Base-by-base conservation (phyloP, 1,140 invertebrate genomes). In the Drosophila punjabiensis region DNA sequence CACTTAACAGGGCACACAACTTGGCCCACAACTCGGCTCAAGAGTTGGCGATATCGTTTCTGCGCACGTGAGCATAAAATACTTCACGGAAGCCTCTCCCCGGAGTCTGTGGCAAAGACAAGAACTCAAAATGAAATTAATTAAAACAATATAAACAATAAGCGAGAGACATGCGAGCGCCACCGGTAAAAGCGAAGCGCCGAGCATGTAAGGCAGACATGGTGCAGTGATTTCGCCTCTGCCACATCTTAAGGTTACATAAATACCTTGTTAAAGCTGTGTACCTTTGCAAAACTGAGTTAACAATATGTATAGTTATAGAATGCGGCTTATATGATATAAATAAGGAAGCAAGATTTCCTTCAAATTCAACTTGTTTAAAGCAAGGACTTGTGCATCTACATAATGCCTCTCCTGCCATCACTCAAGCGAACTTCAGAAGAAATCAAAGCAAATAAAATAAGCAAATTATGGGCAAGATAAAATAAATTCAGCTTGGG, bases 121-220 rank as follows among this genome's bases (percentile, higher is more conserved):
- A 71, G 55, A 66, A 82, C 75, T 71, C 76, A 63, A 87, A 87
- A 82, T 79, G 32, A 86, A 86, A 86, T 87, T 82, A 86, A 86
- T 86, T 86, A 86, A 82, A 82, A 87, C 82, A 82, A 82, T 76
- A 79, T 79, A 85, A 87, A 85, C 83, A 87, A 82, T 70, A 76
- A 70, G 58, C 68, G 58, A 47, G 14, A 63, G 75, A 64, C 74
- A 67, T 55, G 67, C 43, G 24, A 62, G 24, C 24, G 24, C 24
- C 53, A 18, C 53, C 14, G 14, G 20, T 61, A 67, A 18, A 52
- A 32, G 10, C 20, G 52, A 45, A 30, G 37, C 8, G 14, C 18
- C 11, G 33, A 16, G 16, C 55, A 28, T 39, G 55, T 39, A 28
- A 39, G 55, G 20, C 37, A 28, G 13, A 39, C 13, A n/a, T 28